phyloP scores from a whole-genome alignment of 2,797 vertebrate genomes.

The Pterois miles region DNA sequence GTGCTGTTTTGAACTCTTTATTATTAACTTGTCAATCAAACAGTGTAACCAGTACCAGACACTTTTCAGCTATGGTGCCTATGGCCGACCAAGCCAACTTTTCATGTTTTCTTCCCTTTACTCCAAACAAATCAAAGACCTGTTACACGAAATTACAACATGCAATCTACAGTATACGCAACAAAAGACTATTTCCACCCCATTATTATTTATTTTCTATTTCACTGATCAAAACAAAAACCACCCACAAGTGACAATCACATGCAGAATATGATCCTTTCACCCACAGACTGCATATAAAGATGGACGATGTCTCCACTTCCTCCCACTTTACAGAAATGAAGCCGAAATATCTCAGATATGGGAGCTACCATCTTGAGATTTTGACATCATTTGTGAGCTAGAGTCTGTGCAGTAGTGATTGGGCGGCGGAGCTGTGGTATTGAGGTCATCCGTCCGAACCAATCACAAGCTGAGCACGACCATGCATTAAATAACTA shows the following conservation, averaged over 20 bases:
- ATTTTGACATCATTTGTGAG: too few relatives aligned
- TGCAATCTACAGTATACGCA: background rate
- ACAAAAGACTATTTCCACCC: background rate
- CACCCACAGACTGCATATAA: too few relatives aligned
- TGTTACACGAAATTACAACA: background rate
- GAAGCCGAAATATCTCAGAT: too few relatives aligned
- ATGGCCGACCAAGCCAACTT: background rate
- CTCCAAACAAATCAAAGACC: background rate
- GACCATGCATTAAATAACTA: too few relatives aligned
- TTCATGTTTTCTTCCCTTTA: background rate
- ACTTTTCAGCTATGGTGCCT: background rate
- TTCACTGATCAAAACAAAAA: background rate
- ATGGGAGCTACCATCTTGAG: too few relatives aligned
- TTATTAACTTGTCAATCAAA: slow-evolving; percentile 21
- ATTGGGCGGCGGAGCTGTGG: too few relatives aligned
- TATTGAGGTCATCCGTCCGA: too few relatives aligned
- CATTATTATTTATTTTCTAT: background rate
- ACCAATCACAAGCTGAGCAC: too few relatives aligned
- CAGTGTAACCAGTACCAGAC: background rate
- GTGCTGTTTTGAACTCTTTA: background rate
- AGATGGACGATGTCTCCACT: too few relatives aligned
- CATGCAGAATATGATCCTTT: background rate
- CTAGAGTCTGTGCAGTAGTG: too few relatives aligned
- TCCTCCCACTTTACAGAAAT: too few relatives aligned
- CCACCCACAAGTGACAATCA: background rate